Evolutionary conservation across 2,888 invertebrate species (phyloP), one percentile per base, ranked within the genome.

Genomic region (Melanotus villosus): DNA sequence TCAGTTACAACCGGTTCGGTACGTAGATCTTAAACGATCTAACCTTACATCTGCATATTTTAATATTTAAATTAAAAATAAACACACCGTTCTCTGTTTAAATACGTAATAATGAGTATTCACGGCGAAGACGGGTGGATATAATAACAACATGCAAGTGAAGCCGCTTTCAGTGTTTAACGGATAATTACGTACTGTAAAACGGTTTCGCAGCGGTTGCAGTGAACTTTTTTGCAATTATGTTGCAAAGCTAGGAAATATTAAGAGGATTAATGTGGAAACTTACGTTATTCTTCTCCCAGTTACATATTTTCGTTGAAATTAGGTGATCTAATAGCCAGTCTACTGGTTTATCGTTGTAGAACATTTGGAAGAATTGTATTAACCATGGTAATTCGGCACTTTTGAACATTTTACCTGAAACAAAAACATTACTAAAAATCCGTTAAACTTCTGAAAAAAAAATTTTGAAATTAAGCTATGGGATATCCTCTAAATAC

Each of bases 271-370:
- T 9, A 19, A 9, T 19, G 10, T 4, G 43, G 18, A 43, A 43
- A 87, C 90, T 90, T 83, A 93, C 93, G 70, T 86, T 84, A 78
- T 89, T 89, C 80, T 92, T 93, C 74, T 93, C 92, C 73, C 93
- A 89, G 79, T 91, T 92, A 85, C 98, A 99, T n/a, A 93, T 92
- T 84, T 94, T 94, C 2, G 96, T 95, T 66, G 92, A 91, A 60
- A 98, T 89, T 73, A 97, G 91, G 82, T 96, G 93, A 78, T 97
- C 96, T 9, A 98, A 85, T 4, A 99, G 87, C 98, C 98, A 99
- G 82, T 99, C 98, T 0, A 98, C 97, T 0, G 99, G 98, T 86
- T 98, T 97, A 80, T 98, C 96, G 80, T 92, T 92, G 85, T 96
- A 95, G 83, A 99, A 98, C 90, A 98, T 93, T 82, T 98, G 91